phyloP scores from a whole-genome alignment of 2,888 invertebrate genomes.

The Loripinus fragilis region DNA sequence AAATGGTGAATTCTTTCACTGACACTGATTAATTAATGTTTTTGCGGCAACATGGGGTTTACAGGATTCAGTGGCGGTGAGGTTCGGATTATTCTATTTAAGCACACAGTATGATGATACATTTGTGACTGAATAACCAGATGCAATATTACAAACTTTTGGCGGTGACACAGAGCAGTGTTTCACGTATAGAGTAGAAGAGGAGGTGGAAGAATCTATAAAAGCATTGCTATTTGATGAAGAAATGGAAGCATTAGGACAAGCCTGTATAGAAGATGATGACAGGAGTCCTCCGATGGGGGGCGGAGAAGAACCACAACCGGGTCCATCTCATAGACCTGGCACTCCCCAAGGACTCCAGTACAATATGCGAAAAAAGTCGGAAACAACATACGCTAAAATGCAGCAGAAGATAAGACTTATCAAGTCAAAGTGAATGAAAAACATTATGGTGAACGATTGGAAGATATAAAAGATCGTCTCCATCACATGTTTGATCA shows the following conservation, averaged over 20 bases:
- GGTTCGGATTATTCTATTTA: conserved; percentile 13
- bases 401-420: background rate
- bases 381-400: background rate
- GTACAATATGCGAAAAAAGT: background rate
- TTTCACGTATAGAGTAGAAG: conserved; percentile 7
- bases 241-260: conserved; percentile 30
- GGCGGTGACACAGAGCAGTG: background rate
- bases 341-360: background rate
- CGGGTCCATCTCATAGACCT: no score
- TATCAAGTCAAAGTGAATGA: background rate
- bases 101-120: background rate
- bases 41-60: conserved; percentile 23
- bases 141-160: background rate
- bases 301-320: no score
- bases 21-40: conserved; percentile 25
- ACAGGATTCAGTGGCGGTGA: conserved; percentile 12
- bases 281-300: conserved; percentile 18
- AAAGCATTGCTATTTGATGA: conserved; percentile 32
- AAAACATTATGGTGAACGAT: background rate
- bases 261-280: conserved; percentile 27
- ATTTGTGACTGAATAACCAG: background rate
- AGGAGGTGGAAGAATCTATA: conserved; percentile 14
- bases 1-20: conserved; percentile 24
- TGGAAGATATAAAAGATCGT: no score
- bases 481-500: no score